Conservation (phyloP, 2,888 invertebrate genomes). For the Mystacides longicornis region DNA sequence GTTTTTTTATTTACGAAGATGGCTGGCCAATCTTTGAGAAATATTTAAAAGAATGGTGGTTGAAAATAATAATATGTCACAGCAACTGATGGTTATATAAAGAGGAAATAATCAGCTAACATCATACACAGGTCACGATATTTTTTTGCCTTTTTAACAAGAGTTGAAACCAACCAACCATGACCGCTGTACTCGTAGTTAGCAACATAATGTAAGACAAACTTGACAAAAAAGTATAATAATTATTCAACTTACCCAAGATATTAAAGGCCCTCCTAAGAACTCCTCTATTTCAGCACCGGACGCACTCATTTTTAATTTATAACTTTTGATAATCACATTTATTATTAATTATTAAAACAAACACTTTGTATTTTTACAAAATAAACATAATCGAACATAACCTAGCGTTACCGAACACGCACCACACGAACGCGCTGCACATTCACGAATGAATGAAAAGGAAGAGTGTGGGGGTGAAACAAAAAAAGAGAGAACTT, state of each 20-base stretch:
- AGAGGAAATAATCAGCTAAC: background rate
- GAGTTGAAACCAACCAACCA: constrained; percentile 32
- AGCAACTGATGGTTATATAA: background rate
- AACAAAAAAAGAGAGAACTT: background rate
- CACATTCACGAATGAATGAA: background rate
- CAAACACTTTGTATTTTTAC: constrained; percentile 4
- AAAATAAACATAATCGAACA: background rate
- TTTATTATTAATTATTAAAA: constrained; percentile 12
- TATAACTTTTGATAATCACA: constrained; percentile 10
- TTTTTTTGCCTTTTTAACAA: constrained; percentile 19
- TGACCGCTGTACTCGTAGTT: constrained; percentile 31
- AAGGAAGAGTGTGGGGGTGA: background rate
- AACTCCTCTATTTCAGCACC: constrained; percentile 75
- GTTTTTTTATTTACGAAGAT: too few relatives aligned
- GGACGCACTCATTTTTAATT: constrained; percentile 50
- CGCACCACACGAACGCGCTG: background rate
- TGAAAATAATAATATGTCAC: background rate
- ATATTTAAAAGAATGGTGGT: background rate
- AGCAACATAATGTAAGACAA: constrained; percentile 26
- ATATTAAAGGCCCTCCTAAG: constrained; percentile 74
- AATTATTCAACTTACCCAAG: constrained; percentile 65
- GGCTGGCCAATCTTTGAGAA: background rate
- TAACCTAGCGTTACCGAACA: background rate
- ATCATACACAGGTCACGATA: constrained; percentile 12
- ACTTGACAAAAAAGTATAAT: background rate